These are phyloP conservation scores for Rhagophthalmus giganteus DNA, from an alignment of 2,888 invertebrate species.

Conservation along the genomic window DNA sequence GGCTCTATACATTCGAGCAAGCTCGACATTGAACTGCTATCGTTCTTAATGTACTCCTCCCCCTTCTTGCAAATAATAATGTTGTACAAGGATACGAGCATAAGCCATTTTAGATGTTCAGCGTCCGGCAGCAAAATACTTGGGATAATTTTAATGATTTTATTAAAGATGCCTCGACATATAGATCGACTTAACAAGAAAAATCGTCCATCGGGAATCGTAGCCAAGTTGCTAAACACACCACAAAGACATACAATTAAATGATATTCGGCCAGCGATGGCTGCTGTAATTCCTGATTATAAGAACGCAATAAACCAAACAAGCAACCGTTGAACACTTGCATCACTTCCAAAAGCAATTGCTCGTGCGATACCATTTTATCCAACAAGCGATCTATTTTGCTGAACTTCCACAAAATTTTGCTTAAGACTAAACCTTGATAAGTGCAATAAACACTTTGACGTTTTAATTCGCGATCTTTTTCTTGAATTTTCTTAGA, in stretches of 20 bases:
- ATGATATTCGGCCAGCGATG: slow-evolving; percentile 18
- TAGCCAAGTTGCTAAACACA: slow-evolving; percentile 12
- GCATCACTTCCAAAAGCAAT: slow-evolving; percentile 8
- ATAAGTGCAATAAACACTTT: slow-evolving; percentile 15
- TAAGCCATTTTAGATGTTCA: slow-evolving; percentile 19
- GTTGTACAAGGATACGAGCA: slow-evolving; percentile 15
- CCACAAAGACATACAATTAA: slow-evolving; percentile 17
- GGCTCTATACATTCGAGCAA: slow-evolving; percentile 2
- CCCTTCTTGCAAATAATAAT: slow-evolving; percentile 19
- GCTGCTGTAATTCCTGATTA: slow-evolving; percentile 9
- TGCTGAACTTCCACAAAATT: slow-evolving; percentile 20
- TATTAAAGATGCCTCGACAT: slow-evolving; percentile 6
- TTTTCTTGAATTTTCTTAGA: not conserved
- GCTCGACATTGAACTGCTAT: not conserved
- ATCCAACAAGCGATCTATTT: slow-evolving; percentile 9
- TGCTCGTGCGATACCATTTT: slow-evolving; percentile 8
- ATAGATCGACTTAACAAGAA: slow-evolving; percentile 9
- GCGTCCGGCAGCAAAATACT: slow-evolving; percentile 8
- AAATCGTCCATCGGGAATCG: slow-evolving; percentile 24
- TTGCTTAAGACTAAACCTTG: slow-evolving; percentile 19
- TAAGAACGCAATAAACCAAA: slow-evolving; percentile 11
- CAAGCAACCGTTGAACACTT: slow-evolving; percentile 11
- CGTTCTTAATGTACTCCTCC: slow-evolving; percentile 8
- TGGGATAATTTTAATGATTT: slow-evolving; percentile 17
- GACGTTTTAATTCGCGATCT: slow-evolving; percentile 13